phyloP scores from a whole-genome alignment of 1,140 invertebrate species.

The Anthonomus grandis region DNA sequence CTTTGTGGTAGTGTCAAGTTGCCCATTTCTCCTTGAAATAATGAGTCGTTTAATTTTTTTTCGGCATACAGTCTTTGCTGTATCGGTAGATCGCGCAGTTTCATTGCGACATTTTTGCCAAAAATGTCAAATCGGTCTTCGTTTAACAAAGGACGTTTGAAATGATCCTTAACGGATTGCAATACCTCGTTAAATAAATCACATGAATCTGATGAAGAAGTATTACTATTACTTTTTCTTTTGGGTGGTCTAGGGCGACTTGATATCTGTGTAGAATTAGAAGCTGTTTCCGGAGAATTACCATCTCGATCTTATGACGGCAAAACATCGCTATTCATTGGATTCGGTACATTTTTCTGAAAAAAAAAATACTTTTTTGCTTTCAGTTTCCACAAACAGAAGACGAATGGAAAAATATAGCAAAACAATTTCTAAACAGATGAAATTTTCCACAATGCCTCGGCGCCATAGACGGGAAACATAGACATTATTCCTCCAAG shows the following conservation, averaged over 20 bases:
- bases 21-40: conserved; percentile 1
- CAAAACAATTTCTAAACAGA: neutral
- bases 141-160: neutral
- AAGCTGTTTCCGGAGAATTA: neutral
- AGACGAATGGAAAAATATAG: neutral
- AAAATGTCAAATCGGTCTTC: conserved; percentile 20
- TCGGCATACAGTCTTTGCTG: conserved; percentile 18
- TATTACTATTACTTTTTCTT: neutral
- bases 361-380: neutral
- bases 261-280: neutral
- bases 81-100: conserved; percentile 13
- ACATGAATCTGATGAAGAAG: neutral
- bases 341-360: neutral
- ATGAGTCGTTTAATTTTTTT: conserved; percentile 16
- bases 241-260: neutral
- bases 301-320: neutral
- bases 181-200: neutral
- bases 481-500: neutral
- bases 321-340: neutral
- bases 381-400: neutral
- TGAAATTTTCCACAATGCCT: neutral
- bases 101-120: conserved; percentile 22
- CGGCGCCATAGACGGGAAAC: neutral
- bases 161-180: too few relatives aligned
- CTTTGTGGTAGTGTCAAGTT: neutral